phyloP scores from a whole-genome alignment of 2,888 invertebrate species.

The Trisateles emortualis region DNA sequence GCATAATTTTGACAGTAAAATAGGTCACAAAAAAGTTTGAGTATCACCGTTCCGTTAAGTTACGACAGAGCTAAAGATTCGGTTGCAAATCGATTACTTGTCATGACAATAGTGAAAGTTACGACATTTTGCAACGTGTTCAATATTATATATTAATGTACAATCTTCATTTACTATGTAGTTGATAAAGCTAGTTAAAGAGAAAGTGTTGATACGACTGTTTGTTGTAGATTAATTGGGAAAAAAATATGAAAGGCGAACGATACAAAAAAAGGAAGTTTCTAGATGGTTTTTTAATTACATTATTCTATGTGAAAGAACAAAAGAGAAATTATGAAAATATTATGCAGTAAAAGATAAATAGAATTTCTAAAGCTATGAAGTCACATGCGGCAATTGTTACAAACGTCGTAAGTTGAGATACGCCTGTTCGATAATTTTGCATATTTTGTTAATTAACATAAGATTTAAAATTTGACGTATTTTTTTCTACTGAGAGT shows the following conservation, averaged over 20 bases:
- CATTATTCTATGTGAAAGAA: too few species aligned
- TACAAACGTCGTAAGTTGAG: too few species aligned
- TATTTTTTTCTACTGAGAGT: too few species aligned
- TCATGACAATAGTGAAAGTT: conserved; percentile 52
- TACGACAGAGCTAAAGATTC: conserved; percentile 26
- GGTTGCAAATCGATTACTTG: conserved; percentile 36
- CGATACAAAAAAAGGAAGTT: neutral
- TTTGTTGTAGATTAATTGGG: conserved; percentile 16
- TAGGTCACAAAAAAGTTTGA: conserved; percentile 4
- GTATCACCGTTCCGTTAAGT: conserved; percentile 10
- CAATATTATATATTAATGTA: conserved; percentile 33
- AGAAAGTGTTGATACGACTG: conserved; percentile 30
- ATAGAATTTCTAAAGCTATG: too few species aligned
- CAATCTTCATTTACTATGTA: conserved; percentile 27
- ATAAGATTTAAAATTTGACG: too few species aligned
- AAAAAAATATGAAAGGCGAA: conserved; percentile 2
- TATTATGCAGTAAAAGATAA: too few species aligned
- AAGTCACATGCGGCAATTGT: too few species aligned
- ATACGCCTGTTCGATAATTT: too few species aligned
- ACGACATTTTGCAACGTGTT: conserved; percentile 38
- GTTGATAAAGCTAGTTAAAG: conserved; percentile 6
- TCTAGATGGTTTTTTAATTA: neutral
- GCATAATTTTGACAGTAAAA: too few species aligned
- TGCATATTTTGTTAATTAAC: too few species aligned
- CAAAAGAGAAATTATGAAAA: too few species aligned